Base-by-base conservation (phyloP, 1,140 invertebrate species). In the Lamellibrachia luymesi region DNA sequence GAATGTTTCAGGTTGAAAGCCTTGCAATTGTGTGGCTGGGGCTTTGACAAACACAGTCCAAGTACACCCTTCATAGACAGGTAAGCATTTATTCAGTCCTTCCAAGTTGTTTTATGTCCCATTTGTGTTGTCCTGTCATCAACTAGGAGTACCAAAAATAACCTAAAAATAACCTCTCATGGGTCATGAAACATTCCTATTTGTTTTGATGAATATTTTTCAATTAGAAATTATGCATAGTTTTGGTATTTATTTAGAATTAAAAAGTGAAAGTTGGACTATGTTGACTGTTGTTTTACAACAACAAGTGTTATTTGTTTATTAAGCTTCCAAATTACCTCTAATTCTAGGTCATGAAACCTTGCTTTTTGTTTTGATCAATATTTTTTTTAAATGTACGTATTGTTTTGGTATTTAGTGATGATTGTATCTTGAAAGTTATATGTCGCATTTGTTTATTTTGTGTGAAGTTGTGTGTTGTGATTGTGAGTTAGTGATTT, bases 1-100 rank as follows among this genome's bases (percentile, higher is more conserved):
- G 4, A 22, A 22, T 80, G 64, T 80, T 80, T 80, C 90, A 92
- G 92, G 52, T 51, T 64, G 50, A 92, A 92, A 25, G 92, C 51
- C 2, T 27, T 92, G 10, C 49, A 92, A 7, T 64, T 92, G 92
- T 92, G 92, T 92, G 92, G 92, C 27, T 92, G 92, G 92, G 50
- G 50, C 2, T 92, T 51, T 56, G 51, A 56, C 25, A 92, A n/a
- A n/a, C 4, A 52, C 27, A 52, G 50, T 13, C 50, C 50, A 4
- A 51, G 50, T 51, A 38, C 52, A 64, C 50, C 10, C 4, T 38
- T 92, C 92, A 92, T 92, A 51, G 92, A 92, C 50, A 51, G 51
- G 92, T 92, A 52, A n/a, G 51, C 10, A 13, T 8, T 22, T 22
- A 80, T 22, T 22, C 8, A 17, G 64, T 56, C 0, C 52, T 56